A percentile compares a stretch with the other conserved stretches of the same genome.
phyloP scores from a whole-genome alignment of 2,113 vertebrate species.

The Mus spicilegus region DNA sequence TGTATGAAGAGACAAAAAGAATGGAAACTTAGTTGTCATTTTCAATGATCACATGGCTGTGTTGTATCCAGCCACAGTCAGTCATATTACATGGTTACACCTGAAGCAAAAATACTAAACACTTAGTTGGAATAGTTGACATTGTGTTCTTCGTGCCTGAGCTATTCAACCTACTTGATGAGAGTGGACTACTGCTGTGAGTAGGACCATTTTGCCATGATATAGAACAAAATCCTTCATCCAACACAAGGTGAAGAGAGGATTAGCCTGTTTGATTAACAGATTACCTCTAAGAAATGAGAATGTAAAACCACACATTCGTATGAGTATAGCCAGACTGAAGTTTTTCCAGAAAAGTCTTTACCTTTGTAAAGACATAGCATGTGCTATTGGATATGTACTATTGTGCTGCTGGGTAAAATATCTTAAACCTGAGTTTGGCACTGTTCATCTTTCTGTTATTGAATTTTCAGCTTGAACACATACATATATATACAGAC shows the following conservation, averaged over 20 bases:
- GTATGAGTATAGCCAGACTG: neutral
- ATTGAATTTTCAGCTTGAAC: neutral
- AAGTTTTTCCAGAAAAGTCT: neutral
- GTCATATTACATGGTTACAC: neutral
- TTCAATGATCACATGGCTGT: neutral
- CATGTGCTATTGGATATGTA: neutral
- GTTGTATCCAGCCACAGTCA: neutral
- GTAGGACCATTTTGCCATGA: neutral
- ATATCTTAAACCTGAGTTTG: neutral
- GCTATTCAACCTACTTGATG: neutral
- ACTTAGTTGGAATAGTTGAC: too few relatives aligned
- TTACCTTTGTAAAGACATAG: neutral
- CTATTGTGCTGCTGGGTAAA: neutral
- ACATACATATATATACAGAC: neutral
- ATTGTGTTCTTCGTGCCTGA: too few relatives aligned
- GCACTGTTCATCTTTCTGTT: neutral
- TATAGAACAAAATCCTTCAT: neutral
- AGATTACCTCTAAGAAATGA: neutral
- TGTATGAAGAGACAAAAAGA: neutral
- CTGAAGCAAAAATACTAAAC: neutral
- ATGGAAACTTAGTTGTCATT: neutral
- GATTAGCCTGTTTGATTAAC: neutral
- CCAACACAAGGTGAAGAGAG: neutral
- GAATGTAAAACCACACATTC: neutral
- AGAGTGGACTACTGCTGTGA: neutral